Evolutionary conservation across 2,888 invertebrate genomes (phyloP).

Genomic region (Hipparchia semele): DNA sequence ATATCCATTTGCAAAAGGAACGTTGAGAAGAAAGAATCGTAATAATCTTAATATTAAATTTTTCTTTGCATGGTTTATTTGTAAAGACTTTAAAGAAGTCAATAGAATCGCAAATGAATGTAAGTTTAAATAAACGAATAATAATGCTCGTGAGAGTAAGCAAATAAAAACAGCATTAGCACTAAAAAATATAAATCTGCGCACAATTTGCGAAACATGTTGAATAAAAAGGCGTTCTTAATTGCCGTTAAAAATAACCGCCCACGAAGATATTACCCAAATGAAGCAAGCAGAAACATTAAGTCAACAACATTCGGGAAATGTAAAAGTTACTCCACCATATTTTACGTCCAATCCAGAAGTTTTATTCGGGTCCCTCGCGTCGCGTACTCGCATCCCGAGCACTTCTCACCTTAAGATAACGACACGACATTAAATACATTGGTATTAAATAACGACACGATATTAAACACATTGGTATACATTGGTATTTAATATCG

Average conservation of each 20-base stretch:
- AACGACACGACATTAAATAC: neutral
- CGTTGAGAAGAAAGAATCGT: too few species aligned
- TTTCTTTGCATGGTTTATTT: neutral
- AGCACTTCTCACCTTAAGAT: neutral
- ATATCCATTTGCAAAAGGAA: too few species aligned
- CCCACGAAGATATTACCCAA: constrained; percentile 29
- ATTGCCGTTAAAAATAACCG: constrained; percentile 26
- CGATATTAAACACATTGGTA: too few species aligned
- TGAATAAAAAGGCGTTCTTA: constrained; percentile 21
- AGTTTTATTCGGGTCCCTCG: constrained; percentile 32
- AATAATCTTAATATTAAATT: neutral
- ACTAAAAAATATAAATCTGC: constrained; percentile 4
- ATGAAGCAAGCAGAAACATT: constrained; percentile 29
- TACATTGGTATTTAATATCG: too few species aligned
- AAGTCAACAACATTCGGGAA: constrained; percentile 29
- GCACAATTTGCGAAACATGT: constrained; percentile 10
- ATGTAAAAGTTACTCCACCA: constrained; percentile 33
- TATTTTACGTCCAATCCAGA: constrained; percentile 35
- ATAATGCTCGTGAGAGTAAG: neutral
- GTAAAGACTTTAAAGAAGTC: too few species aligned
- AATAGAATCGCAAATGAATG: neutral
- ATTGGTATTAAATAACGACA: too few species aligned
- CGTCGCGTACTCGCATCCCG: constrained; percentile 20
- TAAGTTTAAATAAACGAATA: neutral
- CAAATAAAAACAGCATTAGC: neutral